phyloP scores from a whole-genome alignment of 2,113 vertebrate species.

The Psilopsiagon aurifrons region DNA sequence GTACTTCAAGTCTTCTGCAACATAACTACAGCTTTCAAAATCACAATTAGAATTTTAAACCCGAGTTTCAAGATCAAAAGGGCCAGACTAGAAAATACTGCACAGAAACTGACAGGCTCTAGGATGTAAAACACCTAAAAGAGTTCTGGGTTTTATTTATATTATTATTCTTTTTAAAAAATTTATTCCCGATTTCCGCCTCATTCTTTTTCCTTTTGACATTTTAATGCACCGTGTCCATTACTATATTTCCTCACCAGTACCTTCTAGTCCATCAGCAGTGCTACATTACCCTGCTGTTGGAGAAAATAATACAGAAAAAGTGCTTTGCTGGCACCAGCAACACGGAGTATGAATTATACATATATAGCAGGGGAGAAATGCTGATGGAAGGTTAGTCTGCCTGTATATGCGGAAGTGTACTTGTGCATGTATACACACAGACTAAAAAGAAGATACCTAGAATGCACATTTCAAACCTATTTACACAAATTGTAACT shows the following conservation, averaged over 20 bases:
- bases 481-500: background rate
- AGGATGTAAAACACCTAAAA: background rate
- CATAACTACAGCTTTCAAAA: slow-evolving; percentile 44
- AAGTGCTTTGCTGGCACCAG: slow-evolving; percentile 71
- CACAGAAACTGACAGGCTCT: background rate
- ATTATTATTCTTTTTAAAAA: slow-evolving; percentile 52
- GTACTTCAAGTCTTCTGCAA: slow-evolving; percentile 13
- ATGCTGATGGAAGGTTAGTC: slow-evolving; percentile 19
- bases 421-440: background rate
- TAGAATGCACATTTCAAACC: background rate
- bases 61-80: slow-evolving; percentile 50
- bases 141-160: slow-evolving; percentile 28
- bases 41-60: slow-evolving; percentile 58
- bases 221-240: slow-evolving; percentile 67
- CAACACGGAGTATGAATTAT: slow-evolving; percentile 79
- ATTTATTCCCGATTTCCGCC: slow-evolving; percentile 38
- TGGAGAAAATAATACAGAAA: slow-evolving; percentile 57
- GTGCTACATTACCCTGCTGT: slow-evolving; percentile 42
- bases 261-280: slow-evolving; percentile 66
- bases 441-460: background rate
- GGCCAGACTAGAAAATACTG: slow-evolving; percentile 13
- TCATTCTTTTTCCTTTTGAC: slow-evolving; percentile 62
- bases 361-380: slow-evolving; percentile 71
- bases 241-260: slow-evolving; percentile 65
- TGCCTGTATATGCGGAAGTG: background rate